Evolutionary conservation across 2,797 vertebrate genomes (phyloP).

Genomic region (Chrysolophus pictus): DNA sequence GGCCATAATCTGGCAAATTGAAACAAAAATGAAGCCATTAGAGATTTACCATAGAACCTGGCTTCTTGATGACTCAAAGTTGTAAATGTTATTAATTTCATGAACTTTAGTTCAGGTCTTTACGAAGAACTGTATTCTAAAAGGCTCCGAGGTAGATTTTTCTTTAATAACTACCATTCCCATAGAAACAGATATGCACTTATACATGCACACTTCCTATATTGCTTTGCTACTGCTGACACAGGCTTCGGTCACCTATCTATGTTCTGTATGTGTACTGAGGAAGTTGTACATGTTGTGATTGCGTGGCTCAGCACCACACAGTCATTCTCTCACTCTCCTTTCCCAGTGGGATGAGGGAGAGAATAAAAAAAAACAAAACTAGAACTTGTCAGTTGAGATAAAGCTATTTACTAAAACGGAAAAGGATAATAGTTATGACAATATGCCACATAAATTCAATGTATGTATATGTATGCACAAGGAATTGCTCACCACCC

Average conservation of each 20-base stretch:
- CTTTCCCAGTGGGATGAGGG: too few relatives aligned
- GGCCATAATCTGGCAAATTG: not conserved
- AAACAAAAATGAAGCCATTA: not conserved
- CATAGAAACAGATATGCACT: not conserved
- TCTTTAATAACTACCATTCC: not conserved
- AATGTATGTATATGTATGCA: too few relatives aligned
- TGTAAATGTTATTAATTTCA: not conserved
- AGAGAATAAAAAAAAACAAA: too few relatives aligned
- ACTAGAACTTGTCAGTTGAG: too few relatives aligned
- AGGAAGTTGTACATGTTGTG: not conserved
- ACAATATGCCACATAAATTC: too few relatives aligned
- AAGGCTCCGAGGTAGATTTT: not conserved
- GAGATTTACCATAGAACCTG: not conserved
- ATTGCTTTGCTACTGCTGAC: not conserved
- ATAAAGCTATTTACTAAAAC: too few relatives aligned
- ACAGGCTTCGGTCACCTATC: not conserved
- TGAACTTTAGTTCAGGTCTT: not conserved
- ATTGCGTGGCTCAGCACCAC: not conserved
- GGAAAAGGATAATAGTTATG: too few relatives aligned
- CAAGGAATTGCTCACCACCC: too few relatives aligned
- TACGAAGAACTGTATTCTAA: not conserved
- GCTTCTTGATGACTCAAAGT: not conserved
- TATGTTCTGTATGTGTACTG: not conserved
- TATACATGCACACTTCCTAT: not conserved
- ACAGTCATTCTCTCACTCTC: too few relatives aligned